Evolutionary conservation across 2,113 vertebrate genomes (phyloP).

Genomic region (Sceloporus undulatus): DNA sequence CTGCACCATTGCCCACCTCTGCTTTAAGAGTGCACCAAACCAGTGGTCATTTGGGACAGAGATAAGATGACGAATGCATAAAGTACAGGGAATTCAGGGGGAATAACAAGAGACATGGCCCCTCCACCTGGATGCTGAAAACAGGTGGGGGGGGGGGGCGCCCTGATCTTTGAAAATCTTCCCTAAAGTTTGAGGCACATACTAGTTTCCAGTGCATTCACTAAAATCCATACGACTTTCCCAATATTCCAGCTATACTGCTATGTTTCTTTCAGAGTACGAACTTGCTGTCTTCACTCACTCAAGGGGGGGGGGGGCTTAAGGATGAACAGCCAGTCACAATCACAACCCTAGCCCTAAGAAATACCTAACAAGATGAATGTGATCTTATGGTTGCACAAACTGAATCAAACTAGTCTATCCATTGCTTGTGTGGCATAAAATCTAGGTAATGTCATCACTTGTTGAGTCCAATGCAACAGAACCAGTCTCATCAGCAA

Average conservation of each 20-base stretch:
- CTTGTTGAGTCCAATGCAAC: not conserved
- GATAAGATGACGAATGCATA: not conserved
- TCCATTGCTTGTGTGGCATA: not conserved
- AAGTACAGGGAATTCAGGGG: not conserved
- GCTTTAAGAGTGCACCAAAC: not conserved
- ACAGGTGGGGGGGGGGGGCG: no score
- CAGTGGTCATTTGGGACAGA: slow-evolving; percentile 9
- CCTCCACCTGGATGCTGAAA: not conserved
- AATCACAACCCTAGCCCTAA: not conserved
- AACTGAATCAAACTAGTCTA: not conserved
- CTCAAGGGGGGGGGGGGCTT: no score
- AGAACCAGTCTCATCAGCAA: no score
- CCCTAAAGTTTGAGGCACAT: not conserved
- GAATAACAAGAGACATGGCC: slow-evolving; percentile 6
- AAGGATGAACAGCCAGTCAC: not conserved
- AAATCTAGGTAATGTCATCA: not conserved
- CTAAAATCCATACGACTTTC: not conserved
- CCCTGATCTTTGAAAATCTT: not conserved
- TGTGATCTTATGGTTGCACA: not conserved
- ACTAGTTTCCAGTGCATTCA: not conserved
- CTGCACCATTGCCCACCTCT: no score
- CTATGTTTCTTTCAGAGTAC: not conserved
- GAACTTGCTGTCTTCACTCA: not conserved
- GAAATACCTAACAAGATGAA: not conserved
- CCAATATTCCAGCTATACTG: not conserved